Base-by-base conservation (phyloP, 2,797 vertebrate genomes). In the Falco naumanni region DNA sequence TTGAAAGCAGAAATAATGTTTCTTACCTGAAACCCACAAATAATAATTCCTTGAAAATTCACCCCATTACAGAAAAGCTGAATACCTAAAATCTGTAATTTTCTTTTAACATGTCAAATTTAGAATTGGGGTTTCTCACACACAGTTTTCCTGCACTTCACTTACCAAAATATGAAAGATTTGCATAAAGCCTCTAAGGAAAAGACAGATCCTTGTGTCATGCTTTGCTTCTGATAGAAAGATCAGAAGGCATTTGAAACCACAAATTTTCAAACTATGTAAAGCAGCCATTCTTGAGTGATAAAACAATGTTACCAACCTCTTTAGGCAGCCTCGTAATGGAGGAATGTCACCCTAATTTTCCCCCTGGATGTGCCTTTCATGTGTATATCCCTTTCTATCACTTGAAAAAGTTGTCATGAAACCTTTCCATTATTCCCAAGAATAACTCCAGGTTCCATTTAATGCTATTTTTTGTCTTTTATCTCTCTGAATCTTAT, bases 401-500 rank as follows among this genome's bases (percentile, higher is more conserved):
- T 70, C 78, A 74, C 28, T 93, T 95, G 57, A 90, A 89, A 84
- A 93, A 66, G 22, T 85, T 72, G 65, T 69, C n/a, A 45, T 93
- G 48, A 96, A 93, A 85, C 25, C 28, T 63, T 72, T 92, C 39
- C 12, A 18, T 50, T 95, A 74, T 90, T 91, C 68, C n/a, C 61
- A 91, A 85, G 22, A 71, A 61, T 92, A 93, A 86, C 51, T 89
- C 41, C 26, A 69, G 21, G 39, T 93, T 43, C 41, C 37, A 78
- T 94, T 63, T 81, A 90, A 94, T 85, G 87, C 24, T 69, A 22
- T 65, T 80, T 87, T 85, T 84, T 74, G 33, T 41, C 80, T 90
- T 96, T 95, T 66, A 80, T 91, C 53, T 88, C 41, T 84, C 41
- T 76, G 83, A 75, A 79, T 91, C 61, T 51, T 97, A 47, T 84